Conservation (phyloP, 2,888 invertebrate species). For the Parelbella ahira region DNA sequence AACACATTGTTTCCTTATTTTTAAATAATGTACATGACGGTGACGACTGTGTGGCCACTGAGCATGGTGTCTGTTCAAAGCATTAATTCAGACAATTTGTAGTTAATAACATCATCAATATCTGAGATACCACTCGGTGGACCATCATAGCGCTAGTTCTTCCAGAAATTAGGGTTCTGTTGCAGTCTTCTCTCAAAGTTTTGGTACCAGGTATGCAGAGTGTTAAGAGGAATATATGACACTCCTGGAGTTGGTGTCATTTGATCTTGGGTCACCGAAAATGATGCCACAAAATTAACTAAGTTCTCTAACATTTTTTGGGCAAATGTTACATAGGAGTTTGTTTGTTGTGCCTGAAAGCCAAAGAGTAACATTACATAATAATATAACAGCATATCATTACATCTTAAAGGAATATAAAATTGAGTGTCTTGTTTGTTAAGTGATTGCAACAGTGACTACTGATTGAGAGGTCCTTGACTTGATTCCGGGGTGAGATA, state of each 20-base stretch:
- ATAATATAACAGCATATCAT: no score
- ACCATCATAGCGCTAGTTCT: conserved; percentile 47
- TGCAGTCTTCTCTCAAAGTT: conserved; percentile 93
- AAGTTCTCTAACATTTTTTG: conserved; percentile 97
- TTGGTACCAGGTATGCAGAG: conserved; percentile 95
- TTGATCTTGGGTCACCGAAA: conserved; percentile 88
- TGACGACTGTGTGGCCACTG: no score
- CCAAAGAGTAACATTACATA: conserved; percentile 28
- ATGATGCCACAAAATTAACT: conserved; percentile 95
- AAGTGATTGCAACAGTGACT: no score
- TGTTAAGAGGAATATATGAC: conserved; percentile 92
- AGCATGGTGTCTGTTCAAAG: no score
- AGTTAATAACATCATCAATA: not conserved
- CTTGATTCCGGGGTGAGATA: no score
- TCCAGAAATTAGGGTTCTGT: conserved; percentile 98
- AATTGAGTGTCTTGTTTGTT: no score
- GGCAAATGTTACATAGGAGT: conserved; percentile 83
- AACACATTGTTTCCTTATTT: no score
- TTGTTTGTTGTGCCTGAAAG: conserved; percentile 61
- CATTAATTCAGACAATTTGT: not conserved
- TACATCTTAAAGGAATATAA: no score
- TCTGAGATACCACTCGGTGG: not conserved
- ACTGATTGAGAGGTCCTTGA: no score
- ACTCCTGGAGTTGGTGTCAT: conserved; percentile 90
- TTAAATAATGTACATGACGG: no score